These are phyloP conservation scores for Microcebus griseorufus DNA, from an alignment of 2,113 vertebrate species.

Conservation along the genomic window DNA sequence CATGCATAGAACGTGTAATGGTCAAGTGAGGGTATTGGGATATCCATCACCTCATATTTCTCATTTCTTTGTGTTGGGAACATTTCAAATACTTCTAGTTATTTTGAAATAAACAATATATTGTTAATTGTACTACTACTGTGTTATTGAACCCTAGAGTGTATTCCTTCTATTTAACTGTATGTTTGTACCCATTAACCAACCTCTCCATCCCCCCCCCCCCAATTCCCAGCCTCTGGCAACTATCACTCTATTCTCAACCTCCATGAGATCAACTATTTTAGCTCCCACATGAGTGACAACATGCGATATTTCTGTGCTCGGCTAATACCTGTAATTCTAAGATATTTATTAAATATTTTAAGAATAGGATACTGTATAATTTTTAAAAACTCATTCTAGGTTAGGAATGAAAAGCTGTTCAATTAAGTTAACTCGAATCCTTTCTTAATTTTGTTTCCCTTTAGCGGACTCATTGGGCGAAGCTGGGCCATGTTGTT, in stretches of 20 bases:
- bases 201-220: neutral
- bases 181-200: neutral
- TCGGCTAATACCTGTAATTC: neutral
- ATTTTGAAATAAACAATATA: neutral
- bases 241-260: neutral
- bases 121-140: neutral
- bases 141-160: neutral
- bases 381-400: neutral
- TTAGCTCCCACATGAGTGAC: neutral
- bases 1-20: neutral
- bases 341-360: neutral
- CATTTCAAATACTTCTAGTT: neutral
- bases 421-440: neutral
- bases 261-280: neutral
- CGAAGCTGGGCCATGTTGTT: slow-evolving; percentile 97
- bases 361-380: neutral
- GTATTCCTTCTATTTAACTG: neutral
- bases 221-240: neutral
- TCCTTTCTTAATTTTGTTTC: slow-evolving; percentile 43
- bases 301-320: neutral
- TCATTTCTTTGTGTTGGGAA: neutral
- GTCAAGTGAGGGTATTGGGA: neutral
- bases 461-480: slow-evolving; percentile 94
- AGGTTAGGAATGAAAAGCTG: neutral
- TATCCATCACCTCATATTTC: neutral